Evolutionary conservation across 1,140 invertebrate genomes (phyloP), one percentile per base, ranked within the genome.

Genomic region (Lethocerus indicus): DNA sequence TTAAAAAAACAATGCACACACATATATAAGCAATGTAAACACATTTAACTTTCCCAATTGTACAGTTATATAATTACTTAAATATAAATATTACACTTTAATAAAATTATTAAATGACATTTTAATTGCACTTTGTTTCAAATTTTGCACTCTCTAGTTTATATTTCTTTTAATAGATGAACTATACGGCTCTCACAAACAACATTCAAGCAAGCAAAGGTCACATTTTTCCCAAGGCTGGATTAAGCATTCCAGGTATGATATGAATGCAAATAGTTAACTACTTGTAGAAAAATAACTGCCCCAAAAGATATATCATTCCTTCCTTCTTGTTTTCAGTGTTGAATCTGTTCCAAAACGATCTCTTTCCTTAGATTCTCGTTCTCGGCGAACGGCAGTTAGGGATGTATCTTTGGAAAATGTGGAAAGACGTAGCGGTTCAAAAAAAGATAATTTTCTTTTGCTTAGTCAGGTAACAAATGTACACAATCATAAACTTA

Each of bases 391-490:
- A 47, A 55, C 67, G 25, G 67, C 61, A 47, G 65, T 60, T 44
- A 55, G 68, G 25, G 68, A 70, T 53, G 65, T 64, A 9, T 67
- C 66, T 26, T 61, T 68, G 0, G 68, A 70, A 24, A 59, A 63
- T 28, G 54, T 58, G 14, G 56, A 60, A 26, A 67, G 67, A 45
- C 60, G 65, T 16, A 67, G 64, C 54, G 54, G 55, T 28, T 4
- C 32, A 21, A 51, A 46, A 21, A 51, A 53, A 26, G 52, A 53
- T 37, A 54, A 51, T 35, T 54, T 52, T 32, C 36, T 54, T 5
- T 35, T 54, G 18, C 50, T 54, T 20, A 52, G 53, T 20, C 53
- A 54, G 49, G 53, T 54, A 46, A 13, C 14, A 26, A 28, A 20
- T 32, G 29, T 9, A 32, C 9, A 9, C 29, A 32, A 32, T 32